Percentiles rank a stretch among this genome's conserved stretches.
Conservation (phyloP, 2,888 invertebrate species). For the Stomorhina lunata region DNA sequence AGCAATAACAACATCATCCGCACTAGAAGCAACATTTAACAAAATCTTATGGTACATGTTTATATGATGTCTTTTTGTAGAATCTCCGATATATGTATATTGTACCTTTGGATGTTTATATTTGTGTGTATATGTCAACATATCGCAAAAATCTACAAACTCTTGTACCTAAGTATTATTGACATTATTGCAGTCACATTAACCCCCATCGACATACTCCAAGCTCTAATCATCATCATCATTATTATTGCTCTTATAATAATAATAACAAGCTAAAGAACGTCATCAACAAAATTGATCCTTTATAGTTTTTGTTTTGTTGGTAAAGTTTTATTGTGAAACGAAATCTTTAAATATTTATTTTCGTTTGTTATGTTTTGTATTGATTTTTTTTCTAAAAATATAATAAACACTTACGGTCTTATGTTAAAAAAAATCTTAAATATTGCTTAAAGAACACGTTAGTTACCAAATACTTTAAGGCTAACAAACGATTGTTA, state of each 20-base stretch:
- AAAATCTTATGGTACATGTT: background rate
- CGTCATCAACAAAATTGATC: slow-evolving; percentile 5
- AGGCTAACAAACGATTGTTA: too few relatives aligned
- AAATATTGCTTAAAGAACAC: too few relatives aligned
- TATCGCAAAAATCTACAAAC: background rate
- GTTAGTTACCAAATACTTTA: too few relatives aligned
- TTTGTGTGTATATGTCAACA: background rate
- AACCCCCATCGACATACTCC: background rate
- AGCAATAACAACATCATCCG: background rate
- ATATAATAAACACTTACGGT: background rate
- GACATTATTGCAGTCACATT: background rate
- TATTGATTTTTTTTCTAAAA: background rate
- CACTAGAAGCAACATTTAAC: too few relatives aligned
- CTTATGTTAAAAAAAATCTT: too few relatives aligned
- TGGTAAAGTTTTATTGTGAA: background rate
- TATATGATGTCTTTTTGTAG: background rate
- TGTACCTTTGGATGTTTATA: background rate
- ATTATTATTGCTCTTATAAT: background rate
- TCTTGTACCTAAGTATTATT: background rate
- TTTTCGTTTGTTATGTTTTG: background rate
- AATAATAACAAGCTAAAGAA: slow-evolving; percentile 2
- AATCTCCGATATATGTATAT: background rate
- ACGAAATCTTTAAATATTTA: background rate
- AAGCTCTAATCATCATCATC: background rate
- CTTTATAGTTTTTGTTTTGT: background rate